Evolutionary conservation across 2,113 vertebrate species (phyloP).

Genomic region (Nothobranchius kuhntae): DNA sequence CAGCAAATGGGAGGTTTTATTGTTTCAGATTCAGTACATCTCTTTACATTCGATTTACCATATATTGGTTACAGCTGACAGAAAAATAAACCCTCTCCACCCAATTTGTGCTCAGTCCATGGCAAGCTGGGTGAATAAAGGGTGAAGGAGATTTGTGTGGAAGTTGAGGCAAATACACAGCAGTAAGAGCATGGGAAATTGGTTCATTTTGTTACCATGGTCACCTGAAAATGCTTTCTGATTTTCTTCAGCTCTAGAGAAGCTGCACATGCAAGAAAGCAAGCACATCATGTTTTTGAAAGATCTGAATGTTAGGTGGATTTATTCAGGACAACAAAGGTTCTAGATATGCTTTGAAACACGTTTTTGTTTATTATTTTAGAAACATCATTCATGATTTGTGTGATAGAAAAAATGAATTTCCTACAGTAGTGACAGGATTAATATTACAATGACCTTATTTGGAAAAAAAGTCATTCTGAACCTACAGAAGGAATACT

Average conservation of each 20-base stretch:
- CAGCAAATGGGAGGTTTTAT: slow-evolving; percentile 42
- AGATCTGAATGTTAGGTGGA: slow-evolving; percentile 9
- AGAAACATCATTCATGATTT: background rate
- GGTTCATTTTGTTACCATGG: slow-evolving; percentile 91
- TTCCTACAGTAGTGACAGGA: slow-evolving; percentile 27
- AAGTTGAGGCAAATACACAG: slow-evolving; percentile 73
- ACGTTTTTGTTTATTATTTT: slow-evolving; percentile 12
- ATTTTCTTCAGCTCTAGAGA: slow-evolving; percentile 76
- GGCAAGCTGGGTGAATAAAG: slow-evolving; percentile 28
- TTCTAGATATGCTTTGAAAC: background rate
- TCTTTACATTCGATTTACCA: background rate
- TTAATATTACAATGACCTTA: slow-evolving; percentile 47
- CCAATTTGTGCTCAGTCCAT: slow-evolving; percentile 10
- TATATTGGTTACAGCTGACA: background rate
- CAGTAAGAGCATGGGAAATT: slow-evolving; percentile 81
- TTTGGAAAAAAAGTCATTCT: slow-evolving; percentile 59
- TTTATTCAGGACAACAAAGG: background rate
- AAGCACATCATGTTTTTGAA: slow-evolving; percentile 7
- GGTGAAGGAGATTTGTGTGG: slow-evolving; percentile 28
- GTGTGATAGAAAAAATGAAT: slow-evolving; percentile 10
- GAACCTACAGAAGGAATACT: slow-evolving; percentile 69
- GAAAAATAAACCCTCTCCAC: background rate
- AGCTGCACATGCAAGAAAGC: slow-evolving; percentile 22
- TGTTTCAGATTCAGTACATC: background rate
- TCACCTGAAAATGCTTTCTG: slow-evolving; percentile 87